Evolutionary conservation across 2,797 vertebrate genomes (phyloP), one percentile per base, ranked within the genome.

Genomic region (Rhabdophis nuchalis): DNA sequence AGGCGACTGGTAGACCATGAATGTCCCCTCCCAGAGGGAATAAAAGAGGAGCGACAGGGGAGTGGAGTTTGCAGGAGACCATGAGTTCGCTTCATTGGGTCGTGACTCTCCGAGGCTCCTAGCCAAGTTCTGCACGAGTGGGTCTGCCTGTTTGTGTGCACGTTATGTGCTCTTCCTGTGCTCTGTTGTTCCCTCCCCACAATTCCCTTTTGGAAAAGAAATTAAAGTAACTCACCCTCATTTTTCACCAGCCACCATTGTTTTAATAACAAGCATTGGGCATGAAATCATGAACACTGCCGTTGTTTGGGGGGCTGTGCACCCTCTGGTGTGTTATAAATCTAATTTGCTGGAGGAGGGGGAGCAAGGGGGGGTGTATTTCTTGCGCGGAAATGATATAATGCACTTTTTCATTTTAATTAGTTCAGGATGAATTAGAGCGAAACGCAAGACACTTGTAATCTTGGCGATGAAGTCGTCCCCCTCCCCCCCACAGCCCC

Each of bases 391-490:
- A 82, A 82, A 46, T 82, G 72, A 82, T 89, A 18, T 90, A 91
- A 91, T 60, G 32, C 0, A 1, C 53, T 91, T 92, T 58, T 91
- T 94, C 0, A 2, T 90, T 95, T 95, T 93, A 93, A 94, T 95
- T 93, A 92, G 77, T 89, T 94, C 82, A 9, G 92, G 9, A 88
- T 91, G 90, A 53, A 77, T 92, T 93, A 92, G 88, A 93, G 93
- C 91, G 54, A 82, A 88, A 52, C 29, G 20, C 52, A 53, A 61
- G 68, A 91, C 72, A 52, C 87, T 61, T 92, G 52, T 91, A 56
- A 90, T 91, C 85, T 91, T 29, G 1, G 50, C 10, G 9, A 85
- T 41, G 50, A 5, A 77, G n/a, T 27, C 46, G 46, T 3, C 6
- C n/a, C n/a, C n/a, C n/a, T n/a, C 46, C 46, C 46, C 46, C 46